Conservation (phyloP, 2,113 vertebrate genomes). For the Apeltes quadracus region DNA sequence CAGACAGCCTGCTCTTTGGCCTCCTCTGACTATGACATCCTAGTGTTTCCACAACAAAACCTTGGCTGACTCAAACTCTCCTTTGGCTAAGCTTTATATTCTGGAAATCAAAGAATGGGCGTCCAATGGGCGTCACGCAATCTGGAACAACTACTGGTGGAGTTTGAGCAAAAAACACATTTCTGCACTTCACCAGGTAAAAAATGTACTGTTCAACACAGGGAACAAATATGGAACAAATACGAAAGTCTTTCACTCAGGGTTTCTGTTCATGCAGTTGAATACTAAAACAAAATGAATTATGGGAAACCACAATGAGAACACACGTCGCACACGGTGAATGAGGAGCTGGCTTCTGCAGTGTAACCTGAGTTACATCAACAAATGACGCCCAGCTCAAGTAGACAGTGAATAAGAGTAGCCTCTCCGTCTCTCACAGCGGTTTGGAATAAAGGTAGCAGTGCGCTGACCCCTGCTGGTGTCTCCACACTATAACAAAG, state of each 20-base stretch:
- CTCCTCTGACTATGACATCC: conserved; percentile 21
- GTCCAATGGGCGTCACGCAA: no score
- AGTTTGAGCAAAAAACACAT: background rate
- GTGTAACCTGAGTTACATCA: conserved; percentile 27
- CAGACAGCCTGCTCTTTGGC: conserved; percentile 15
- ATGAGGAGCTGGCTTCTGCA: conserved; percentile 11
- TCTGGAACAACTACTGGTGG: background rate
- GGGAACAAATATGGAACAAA: conserved; percentile 42
- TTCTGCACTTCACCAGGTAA: background rate
- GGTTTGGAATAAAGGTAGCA: conserved; percentile 10
- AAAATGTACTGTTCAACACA: conserved; percentile 25
- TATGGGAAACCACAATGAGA: conserved; percentile 23
- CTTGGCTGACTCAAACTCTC: conserved; percentile 54
- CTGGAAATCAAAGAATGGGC: conserved; percentile 53
- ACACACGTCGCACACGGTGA: conserved; percentile 18
- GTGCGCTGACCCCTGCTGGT: conserved; percentile 79
- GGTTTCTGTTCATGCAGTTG: conserved; percentile 7
- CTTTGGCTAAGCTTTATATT: conserved; percentile 52
- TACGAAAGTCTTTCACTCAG: conserved; percentile 1
- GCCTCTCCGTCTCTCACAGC: background rate
- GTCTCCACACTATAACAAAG: conserved; percentile 18
- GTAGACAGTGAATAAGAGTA: background rate
- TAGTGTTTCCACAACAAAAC: conserved; percentile 64
- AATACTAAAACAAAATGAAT: conserved; percentile 40
- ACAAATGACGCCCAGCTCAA: conserved; percentile 33